Evolutionary conservation across 2,113 vertebrate species (phyloP).

Genomic region (Hymenochirus boettgeri): DNA sequence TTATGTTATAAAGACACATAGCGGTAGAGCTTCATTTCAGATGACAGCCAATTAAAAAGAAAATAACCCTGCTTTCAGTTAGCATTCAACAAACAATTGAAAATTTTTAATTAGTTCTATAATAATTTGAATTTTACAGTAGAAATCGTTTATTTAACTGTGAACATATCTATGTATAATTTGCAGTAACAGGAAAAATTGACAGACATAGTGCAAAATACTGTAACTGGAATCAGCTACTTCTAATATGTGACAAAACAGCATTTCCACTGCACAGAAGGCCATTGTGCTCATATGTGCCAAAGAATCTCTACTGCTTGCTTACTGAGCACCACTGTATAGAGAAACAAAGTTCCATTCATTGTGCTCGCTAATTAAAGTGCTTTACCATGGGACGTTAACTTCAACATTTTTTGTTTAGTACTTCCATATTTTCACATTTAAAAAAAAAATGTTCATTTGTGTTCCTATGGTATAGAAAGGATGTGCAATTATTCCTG

Average conservation of each 20-base stretch:
- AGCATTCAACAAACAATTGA: too few species aligned
- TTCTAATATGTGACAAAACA: slow-evolving; percentile 30
- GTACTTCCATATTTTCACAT: slow-evolving; percentile 10
- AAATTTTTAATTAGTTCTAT: too few species aligned
- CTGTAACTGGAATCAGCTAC: slow-evolving; percentile 28
- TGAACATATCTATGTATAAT: not conserved
- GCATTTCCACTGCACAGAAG: slow-evolving; percentile 23
- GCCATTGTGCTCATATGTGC: slow-evolving; percentile 15
- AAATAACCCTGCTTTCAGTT: too few species aligned
- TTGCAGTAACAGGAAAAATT: not conserved
- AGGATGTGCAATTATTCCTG: too few species aligned
- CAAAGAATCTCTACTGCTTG: slow-evolving; percentile 11
- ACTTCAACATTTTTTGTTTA: slow-evolving; percentile 22
- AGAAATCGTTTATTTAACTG: too few species aligned
- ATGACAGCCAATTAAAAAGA: too few species aligned
- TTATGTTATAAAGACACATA: too few species aligned
- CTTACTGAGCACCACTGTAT: slow-evolving; percentile 25
- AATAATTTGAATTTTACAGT: too few species aligned
- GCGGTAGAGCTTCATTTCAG: too few species aligned
- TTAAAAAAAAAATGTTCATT: too few species aligned
- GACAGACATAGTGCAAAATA: slow-evolving; percentile 21
- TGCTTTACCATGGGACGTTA: slow-evolving; percentile 6
- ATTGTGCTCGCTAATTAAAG: slow-evolving; percentile 30
- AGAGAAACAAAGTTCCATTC: slow-evolving; percentile 22
- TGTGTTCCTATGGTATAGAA: too few species aligned